Base-by-base conservation (phyloP, 2,888 invertebrate genomes). In the Ceramica pisi region DNA sequence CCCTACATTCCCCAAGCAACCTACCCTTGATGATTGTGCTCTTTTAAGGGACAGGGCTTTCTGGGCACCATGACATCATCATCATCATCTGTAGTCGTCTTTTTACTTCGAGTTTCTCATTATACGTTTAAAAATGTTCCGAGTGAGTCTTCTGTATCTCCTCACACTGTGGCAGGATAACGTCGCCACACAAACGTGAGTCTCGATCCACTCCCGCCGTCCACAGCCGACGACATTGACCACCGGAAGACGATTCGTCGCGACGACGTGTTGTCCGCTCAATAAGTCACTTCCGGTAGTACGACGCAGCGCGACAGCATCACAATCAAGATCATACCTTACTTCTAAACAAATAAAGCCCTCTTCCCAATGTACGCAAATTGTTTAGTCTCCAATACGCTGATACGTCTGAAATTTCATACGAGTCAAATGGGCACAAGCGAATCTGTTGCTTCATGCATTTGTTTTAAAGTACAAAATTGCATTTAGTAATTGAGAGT, bases 201-300 rank as follows among this genome's bases (percentile, higher is more conserved):
- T 85, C 65, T 80, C 80, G 73, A 16, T 26, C 81, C 64, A 68
- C 71, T 76, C 77, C 65, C 72, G 78, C 82, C 74, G 41, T 66
- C 53, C 26, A 21, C 57, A 80, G 75, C 71, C 81, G 83, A 75
- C 89, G 92, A 91, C 93, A 91, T 91, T 93, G 93, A 90, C 90
- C 91, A 88, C 88, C 92, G 94, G 94, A 94, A 93, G 91, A 87
- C 87, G 86, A 88, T 86, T 90, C 91, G 91, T 89, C 91, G 90
- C 91, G 91, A 88, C 90, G 83, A 86, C 78, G 84, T 84, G 90
- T 90, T 86, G 87, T 87, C 90, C 91, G 87, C 89, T 91, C 92
- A 93, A 94, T 91, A 88, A 91, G 86, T 78, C 78, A 77, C 89
- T 94, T 94, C 94, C 94, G 92, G 86, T 86, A 82, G 80, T 82